A percentile compares a stretch with the other conserved stretches of the same genome.
phyloP scores from a whole-genome alignment of 2,888 invertebrate genomes.

The Boloria euphrosyne region DNA sequence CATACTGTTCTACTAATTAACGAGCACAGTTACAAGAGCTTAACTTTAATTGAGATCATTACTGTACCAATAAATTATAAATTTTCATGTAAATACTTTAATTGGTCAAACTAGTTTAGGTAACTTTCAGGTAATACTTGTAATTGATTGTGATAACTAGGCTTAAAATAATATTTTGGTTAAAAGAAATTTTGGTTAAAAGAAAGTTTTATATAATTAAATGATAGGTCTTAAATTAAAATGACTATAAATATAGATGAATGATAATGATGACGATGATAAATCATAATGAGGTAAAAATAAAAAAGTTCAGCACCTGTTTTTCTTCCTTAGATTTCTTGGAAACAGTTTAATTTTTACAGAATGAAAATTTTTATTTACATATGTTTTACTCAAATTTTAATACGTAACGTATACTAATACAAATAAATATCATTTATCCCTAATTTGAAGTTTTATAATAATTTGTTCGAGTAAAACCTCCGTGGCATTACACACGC shows the following conservation, averaged over 20 bases:
- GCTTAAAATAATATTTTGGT: no score
- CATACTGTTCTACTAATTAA: conserved; percentile 33
- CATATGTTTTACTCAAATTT: no score
- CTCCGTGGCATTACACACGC: conserved; percentile 59
- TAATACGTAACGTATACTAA: neutral
- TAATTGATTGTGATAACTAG: no score
- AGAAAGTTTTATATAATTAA: no score
- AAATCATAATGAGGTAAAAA: neutral
- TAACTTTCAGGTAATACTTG: no score
- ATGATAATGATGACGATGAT: no score
- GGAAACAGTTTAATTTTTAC: no score
- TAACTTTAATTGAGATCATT: conserved; percentile 2
- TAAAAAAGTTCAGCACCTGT: neutral
- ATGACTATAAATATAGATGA: no score
- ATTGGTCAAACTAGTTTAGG: neutral
- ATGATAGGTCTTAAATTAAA: no score
- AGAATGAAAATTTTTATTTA: no score
- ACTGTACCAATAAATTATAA: neutral
- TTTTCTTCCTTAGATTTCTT: neutral
- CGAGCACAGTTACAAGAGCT: conserved; percentile 24
- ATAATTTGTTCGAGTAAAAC: conserved; percentile 49
- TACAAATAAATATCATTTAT: neutral
- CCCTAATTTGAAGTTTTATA: conserved; percentile 47
- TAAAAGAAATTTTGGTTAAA: no score
- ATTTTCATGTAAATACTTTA: neutral